These are phyloP conservation scores for Eurystomus gularis DNA, from an alignment of 2,113 vertebrate species.

Conservation along the genomic window DNA sequence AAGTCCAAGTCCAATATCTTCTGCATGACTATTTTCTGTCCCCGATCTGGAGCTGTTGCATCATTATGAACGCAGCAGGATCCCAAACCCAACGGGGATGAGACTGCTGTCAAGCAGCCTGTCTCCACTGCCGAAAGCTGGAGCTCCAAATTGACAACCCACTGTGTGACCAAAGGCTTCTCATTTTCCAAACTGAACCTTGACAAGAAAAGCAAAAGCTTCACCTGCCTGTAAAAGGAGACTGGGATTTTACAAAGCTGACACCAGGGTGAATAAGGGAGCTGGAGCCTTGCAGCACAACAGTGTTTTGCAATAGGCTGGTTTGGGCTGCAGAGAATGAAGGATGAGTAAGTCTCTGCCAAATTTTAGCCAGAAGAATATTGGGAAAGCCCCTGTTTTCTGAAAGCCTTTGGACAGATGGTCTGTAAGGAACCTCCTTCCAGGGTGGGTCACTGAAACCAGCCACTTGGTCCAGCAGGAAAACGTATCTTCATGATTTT, in stretches of 20 bases:
- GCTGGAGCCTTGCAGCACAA: not conserved
- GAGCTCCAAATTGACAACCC: not conserved
- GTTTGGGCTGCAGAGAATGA: not conserved
- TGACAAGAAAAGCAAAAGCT: not conserved
- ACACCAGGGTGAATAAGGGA: not conserved
- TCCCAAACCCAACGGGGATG: not conserved
- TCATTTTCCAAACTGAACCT: not conserved
- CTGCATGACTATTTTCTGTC: not conserved
- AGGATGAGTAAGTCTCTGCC: not conserved
- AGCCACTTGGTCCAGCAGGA: not conserved
- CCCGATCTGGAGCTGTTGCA: not conserved
- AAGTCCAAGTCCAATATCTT: not conserved
- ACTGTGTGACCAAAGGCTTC: not conserved
- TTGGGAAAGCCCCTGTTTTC: not conserved
- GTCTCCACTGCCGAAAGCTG: not conserved
- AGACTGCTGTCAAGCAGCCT: not conserved
- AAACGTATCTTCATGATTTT: not conserved
- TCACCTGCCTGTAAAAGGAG: not conserved
- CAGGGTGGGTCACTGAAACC: not conserved
- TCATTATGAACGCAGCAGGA: rapidly evolving
- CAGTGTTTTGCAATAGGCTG: not conserved
- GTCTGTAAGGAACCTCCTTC: not conserved
- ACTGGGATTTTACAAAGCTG: not conserved
- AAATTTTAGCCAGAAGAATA: not conserved
- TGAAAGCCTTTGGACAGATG: not conserved